Conservation (phyloP, 1,140 invertebrate species). For the Achroia grisella region DNA sequence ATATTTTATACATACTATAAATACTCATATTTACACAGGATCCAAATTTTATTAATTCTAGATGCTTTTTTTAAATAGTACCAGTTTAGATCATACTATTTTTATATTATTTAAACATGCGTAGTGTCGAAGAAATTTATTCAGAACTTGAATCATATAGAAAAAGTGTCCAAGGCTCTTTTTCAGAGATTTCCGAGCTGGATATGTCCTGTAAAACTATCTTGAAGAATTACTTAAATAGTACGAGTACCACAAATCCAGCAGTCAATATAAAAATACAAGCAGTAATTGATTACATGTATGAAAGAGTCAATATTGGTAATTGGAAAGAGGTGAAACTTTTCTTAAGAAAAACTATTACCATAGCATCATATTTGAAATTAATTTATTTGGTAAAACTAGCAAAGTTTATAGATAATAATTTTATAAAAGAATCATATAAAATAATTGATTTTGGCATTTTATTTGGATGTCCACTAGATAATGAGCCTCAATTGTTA, state of each 20-base stretch:
- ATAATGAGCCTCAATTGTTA: constrained; percentile 65
- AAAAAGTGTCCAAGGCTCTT: constrained; percentile 21
- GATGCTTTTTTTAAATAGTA: too few species aligned
- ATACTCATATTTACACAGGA: too few species aligned
- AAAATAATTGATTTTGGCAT: constrained; percentile 87
- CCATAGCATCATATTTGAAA: constrained; percentile 77
- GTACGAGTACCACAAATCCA: constrained; percentile 18
- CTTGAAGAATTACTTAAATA: constrained; percentile 30
- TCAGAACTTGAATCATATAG: constrained; percentile 34
- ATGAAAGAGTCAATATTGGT: constrained; percentile 89
- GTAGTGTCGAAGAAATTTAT: constrained; percentile 15
- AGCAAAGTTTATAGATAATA: constrained; percentile 16
- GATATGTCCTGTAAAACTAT: constrained; percentile 37
- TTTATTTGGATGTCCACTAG: constrained; percentile 83
- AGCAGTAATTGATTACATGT: constrained; percentile 81
- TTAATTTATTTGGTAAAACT: constrained; percentile 31
- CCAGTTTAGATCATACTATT: too few species aligned
- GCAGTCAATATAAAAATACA: constrained; percentile 46
- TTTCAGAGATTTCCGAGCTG: constrained; percentile 43
- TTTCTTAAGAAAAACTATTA: constrained; percentile 76
- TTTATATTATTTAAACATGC: constrained; percentile 8
- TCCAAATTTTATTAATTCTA: too few species aligned
- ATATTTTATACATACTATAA: too few species aligned
- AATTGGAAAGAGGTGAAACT: constrained; percentile 86
- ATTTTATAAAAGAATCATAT: constrained; percentile 73